Base-by-base conservation (phyloP, 2,797 vertebrate genomes). In the Silurus lanzhouensis region DNA sequence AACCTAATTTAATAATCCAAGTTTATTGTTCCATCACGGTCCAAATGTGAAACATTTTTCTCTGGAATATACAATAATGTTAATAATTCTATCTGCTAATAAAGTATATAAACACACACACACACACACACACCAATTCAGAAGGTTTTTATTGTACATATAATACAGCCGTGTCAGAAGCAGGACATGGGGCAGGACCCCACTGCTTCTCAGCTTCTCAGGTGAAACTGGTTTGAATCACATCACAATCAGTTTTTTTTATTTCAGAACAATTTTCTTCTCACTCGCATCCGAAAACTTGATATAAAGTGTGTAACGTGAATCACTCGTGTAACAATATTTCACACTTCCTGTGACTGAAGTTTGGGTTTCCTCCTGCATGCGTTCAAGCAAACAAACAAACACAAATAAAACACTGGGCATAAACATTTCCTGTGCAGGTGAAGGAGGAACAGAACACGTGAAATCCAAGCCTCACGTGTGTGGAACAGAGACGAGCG, bases 101-200 rank as follows among this genome's bases (percentile, higher is more conserved):
- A 38, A 38, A 38, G 38, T 38, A 6, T 64, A 20, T 10, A 22
- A 10, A 64, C 8, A 22, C 31, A 19, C 31, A 1, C 20, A 70
- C 52, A 76, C 13, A 5, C 60, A 10, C 22, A 25, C 77, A 46
- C 31, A 20, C 0, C 6, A 12, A 20, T 57, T 58, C 48, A 70
- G 52, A 82, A 78, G 82, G 25, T 19, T 68, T 86, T 95, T 92
- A 94, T 94, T 94, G 92, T 94, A 93, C 93, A 94, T 94, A 93
- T 92, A 92, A 91, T 92, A 94, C 93, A 94, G 89, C 46, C 88
- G 90, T 89, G 48, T 64, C 87, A 92, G 92, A 83, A 83, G 83
- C 89, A 89, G 86, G 68, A 88, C 89, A 91, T 87, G 87, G 17
- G 46, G 57, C 22, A 15, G 14, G 27, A 77, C 55, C 22, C 31